Base-by-base conservation (phyloP, 1,140 invertebrate species). In the Drosophila novamexicana region DNA sequence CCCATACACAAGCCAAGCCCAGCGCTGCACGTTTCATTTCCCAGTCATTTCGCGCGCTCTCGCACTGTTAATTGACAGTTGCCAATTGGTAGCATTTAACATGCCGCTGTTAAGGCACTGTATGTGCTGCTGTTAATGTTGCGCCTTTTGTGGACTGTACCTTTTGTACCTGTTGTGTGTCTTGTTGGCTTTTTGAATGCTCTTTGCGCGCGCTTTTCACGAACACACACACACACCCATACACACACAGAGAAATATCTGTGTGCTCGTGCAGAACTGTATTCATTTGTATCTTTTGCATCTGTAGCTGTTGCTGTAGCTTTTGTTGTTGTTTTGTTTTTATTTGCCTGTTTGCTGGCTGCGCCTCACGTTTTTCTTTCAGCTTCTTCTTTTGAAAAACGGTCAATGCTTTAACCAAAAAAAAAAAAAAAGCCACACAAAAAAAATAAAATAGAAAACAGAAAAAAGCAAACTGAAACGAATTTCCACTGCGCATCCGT, bases 141-240 rank as follows among this genome's bases (percentile, higher is more conserved):
- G 44, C 62, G 54, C 72, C 77, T 65, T 54, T 67, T 86, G 84
- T 66, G 77, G 84, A 88, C 83, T 88, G 83, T 88, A 86, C 83
- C 83, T 79, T 86, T 88, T 88, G 79, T 77, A 80, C 79, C 84
- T 88, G 83, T 89, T 88, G 79, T 79, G 71, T 59, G 61, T 64
- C 58, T 82, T 63, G 65, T 61, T 80, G 69, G 75, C 69, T 74
- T 85, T 84, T 81, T 82, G 67, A 77, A 82, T 89, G 80, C 84
- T 80, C 79, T 79, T 83, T 79, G 64, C 83, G 83, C 83, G 83
- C 83, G 84, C 83, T 88, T 88, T 88, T 88, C 66, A 71, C 58
- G 29, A 56, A 65, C 79, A 40, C 63, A 58, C 37, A 62, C 42
- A 50, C 57, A 44, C 12, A 18, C 32, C 44, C 10, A 36, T 2